phyloP scores from a whole-genome alignment of 1,140 invertebrate species.

The Bombus difficillimus region DNA sequence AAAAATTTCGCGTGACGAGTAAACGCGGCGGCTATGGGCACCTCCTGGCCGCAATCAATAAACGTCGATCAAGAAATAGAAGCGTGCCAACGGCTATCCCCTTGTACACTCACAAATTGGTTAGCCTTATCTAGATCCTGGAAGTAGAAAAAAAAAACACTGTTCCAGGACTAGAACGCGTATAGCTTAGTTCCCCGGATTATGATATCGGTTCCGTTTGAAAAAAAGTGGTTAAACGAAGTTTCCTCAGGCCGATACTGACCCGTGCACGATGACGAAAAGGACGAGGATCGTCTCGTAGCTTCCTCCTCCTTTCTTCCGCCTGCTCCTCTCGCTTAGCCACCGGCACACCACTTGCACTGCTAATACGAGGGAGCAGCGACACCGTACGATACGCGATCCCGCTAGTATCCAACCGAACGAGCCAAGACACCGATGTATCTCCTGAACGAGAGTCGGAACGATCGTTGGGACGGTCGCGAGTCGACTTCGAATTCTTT shows the following conservation, averaged over 20 bases:
- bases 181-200: not conserved
- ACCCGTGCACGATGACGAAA: slow-evolving; percentile 48
- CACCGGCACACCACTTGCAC: slow-evolving; percentile 53
- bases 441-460: not conserved
- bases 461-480: not conserved
- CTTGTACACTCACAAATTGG: not conserved
- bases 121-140: not conserved
- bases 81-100: not conserved
- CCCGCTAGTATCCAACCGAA: not conserved
- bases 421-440: not conserved
- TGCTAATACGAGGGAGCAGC: slow-evolving; percentile 42
- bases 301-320: slow-evolving; percentile 36
- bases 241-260: slow-evolving; percentile 45
- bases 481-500: not conserved
- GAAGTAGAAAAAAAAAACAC: not conserved
- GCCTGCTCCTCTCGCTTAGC: slow-evolving; percentile 46
- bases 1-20: slow-evolving; percentile 70
- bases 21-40: slow-evolving; percentile 50
- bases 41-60: slow-evolving; percentile 72
- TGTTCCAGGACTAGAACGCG: not conserved
- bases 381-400: slow-evolving; percentile 29
- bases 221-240: not conserved
- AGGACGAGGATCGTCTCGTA: slow-evolving; percentile 53
- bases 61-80: slow-evolving; percentile 66
- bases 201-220: not conserved